Evolutionary conservation across 2,113 vertebrate genomes (phyloP).

Genomic region (Ginglymostoma cirratum): DNA sequence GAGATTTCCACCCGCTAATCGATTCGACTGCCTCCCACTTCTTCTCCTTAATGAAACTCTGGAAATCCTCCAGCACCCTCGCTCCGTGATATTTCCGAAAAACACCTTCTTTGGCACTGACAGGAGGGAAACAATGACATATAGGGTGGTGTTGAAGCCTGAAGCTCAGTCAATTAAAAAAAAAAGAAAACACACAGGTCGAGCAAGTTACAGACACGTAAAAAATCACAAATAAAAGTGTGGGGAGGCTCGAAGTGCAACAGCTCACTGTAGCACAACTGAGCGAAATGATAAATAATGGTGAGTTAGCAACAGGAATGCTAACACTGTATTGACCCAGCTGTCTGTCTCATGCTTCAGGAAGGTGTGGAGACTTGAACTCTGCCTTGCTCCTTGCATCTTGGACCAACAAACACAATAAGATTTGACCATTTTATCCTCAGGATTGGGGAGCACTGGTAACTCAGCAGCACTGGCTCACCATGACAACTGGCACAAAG

Average conservation of each 20-base stretch:
- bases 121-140: conserved; percentile 29
- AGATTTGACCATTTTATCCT: no score
- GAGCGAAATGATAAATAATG: background rate
- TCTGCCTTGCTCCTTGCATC: background rate
- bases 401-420: background rate
- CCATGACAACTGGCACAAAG: no score
- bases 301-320: background rate
- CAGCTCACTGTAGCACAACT: background rate
- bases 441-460: no score
- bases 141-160: background rate
- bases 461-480: no score
- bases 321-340: background rate
- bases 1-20: conserved; percentile 73
- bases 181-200: background rate
- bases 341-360: background rate
- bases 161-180: background rate
- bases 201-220: background rate
- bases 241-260: background rate
- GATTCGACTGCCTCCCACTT: conserved; percentile 77
- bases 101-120: conserved; percentile 69
- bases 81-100: conserved; percentile 75
- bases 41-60: conserved; percentile 63
- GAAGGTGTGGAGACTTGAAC: background rate
- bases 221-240: background rate
- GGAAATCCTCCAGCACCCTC: conserved; percentile 65